Evolutionary conservation across 2,113 vertebrate species (phyloP).

Genomic region (Oreochromis aureus): DNA sequence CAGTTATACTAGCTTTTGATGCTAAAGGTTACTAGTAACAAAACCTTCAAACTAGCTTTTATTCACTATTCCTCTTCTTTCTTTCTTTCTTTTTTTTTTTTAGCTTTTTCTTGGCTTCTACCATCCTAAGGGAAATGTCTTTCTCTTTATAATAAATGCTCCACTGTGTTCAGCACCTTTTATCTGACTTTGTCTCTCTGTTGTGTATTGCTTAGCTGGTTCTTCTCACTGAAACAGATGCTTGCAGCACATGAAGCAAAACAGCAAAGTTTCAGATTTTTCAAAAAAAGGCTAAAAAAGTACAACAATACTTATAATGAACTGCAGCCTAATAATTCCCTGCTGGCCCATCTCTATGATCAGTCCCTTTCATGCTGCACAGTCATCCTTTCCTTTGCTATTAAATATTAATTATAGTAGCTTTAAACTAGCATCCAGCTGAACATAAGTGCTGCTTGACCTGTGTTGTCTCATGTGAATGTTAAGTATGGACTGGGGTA

Average conservation of each 20-base stretch:
- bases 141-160: not conserved
- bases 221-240: not conserved
- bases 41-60: not conserved
- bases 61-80: not conserved
- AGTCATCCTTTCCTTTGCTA: not conserved
- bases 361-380: not conserved
- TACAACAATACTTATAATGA: not conserved
- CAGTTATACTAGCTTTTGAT: not conserved
- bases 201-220: not conserved
- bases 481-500: not conserved
- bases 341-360: not conserved
- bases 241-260: not conserved
- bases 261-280: not conserved
- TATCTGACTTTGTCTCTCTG: not conserved
- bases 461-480: not conserved
- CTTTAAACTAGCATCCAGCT: not conserved
- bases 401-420: not conserved
- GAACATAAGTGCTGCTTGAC: not conserved
- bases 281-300: not conserved
- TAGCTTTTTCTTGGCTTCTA: not conserved
- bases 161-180: not conserved
- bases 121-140: not conserved
- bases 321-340: not conserved
- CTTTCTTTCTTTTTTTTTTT: not conserved
- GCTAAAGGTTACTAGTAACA: not conserved